Evolutionary conservation across 2,888 invertebrate genomes (phyloP).

Genomic region (Lottia scabra): DNA sequence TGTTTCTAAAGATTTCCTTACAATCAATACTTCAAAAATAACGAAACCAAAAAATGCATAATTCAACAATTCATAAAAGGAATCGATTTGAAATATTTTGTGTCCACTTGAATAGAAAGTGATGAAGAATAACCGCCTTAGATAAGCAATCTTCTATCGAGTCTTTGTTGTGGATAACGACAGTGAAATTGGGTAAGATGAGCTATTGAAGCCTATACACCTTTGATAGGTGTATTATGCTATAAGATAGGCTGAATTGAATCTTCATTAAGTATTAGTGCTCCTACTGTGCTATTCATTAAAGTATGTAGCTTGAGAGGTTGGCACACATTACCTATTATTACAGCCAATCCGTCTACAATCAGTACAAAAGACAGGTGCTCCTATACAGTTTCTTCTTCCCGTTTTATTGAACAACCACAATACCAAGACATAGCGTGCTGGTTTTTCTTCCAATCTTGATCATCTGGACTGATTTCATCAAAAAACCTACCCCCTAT

Average conservation of each 20-base stretch:
- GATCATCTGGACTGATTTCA: not conserved
- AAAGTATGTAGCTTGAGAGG: not conserved
- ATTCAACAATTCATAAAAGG: not conserved
- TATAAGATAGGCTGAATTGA: not conserved
- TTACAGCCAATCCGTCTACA: not conserved
- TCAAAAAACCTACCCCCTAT: not conserved
- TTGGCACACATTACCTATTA: slow-evolving; percentile 6
- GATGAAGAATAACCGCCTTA: not conserved
- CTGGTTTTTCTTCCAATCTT: not conserved
- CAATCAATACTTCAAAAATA: no score
- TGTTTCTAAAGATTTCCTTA: no score
- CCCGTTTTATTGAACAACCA: not conserved
- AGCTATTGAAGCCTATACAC: not conserved
- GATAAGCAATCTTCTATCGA: not conserved
- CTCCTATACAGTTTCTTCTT: not conserved
- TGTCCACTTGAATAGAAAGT: slow-evolving; percentile 1
- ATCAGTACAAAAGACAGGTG: not conserved
- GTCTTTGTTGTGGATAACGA: not conserved
- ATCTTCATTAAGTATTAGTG: slow-evolving; percentile 3
- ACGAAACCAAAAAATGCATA: no score
- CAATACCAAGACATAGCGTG: not conserved
- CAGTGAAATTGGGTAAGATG: slow-evolving; percentile 4
- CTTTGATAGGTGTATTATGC: not conserved
- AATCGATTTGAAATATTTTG: slow-evolving; percentile 1
- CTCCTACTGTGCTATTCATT: not conserved